Evolutionary conservation across 37 sponge, comb jelly and placozoan species (phyloP).

Genomic region (Geodia barretti): DNA sequence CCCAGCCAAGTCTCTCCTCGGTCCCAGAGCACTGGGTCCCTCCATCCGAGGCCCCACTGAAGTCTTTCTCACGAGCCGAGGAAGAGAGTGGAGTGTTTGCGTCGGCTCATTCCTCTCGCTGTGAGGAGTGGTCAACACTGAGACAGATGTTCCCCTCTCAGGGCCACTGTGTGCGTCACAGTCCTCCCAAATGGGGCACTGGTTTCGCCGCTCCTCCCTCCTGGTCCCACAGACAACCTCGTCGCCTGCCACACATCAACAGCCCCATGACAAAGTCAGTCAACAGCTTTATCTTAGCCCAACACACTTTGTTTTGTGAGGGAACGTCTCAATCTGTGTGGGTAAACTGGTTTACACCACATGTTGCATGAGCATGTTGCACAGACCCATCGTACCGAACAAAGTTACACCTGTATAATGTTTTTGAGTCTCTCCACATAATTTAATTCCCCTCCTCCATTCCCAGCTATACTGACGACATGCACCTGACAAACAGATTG

Average conservation of each 20-base stretch:
- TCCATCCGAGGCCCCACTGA: constrained; percentile 44
- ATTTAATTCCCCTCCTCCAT: neutral
- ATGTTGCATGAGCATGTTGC: constrained; percentile 6
- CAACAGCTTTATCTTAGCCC: too few species aligned
- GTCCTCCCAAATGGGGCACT: constrained; percentile 84
- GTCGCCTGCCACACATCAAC: constrained; percentile 70
- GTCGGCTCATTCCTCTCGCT: constrained; percentile 52
- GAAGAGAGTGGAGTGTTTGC: constrained; percentile 46
- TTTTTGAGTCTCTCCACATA: neutral
- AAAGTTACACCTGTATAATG: neutral
- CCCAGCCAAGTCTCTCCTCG: neutral
- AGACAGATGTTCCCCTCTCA: constrained; percentile 86
- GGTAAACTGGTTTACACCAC: too few species aligned
- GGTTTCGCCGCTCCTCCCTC: constrained; percentile 22
- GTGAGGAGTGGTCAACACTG: constrained; percentile 88
- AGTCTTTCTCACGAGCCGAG: constrained; percentile 53
- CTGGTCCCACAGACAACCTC: constrained; percentile 20
- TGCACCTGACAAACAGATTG: constrained; percentile 70
- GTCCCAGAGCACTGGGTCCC: constrained; percentile 62
- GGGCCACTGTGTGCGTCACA: constrained; percentile 45
- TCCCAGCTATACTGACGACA: constrained; percentile 75
- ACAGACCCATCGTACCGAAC: too few species aligned
- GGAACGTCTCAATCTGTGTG: too few species aligned
- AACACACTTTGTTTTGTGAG: too few species aligned
- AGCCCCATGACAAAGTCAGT: constrained; percentile 89